phyloP scores from a whole-genome alignment of 2,797 vertebrate species.

The Scarus forsteni region DNA sequence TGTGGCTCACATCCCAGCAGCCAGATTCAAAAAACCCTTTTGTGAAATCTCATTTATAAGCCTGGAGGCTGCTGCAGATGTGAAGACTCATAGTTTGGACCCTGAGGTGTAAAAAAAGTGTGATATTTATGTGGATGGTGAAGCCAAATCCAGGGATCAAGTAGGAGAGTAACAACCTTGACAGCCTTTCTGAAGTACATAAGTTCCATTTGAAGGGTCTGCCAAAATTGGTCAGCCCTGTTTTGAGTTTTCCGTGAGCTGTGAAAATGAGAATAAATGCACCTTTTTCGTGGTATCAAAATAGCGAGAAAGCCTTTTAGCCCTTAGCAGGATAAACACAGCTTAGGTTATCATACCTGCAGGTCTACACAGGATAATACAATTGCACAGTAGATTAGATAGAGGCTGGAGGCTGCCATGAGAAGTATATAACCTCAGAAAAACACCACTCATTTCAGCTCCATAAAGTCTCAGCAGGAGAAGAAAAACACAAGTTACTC shows the following conservation, averaged over 20 bases:
- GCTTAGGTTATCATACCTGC: constrained; percentile 24
- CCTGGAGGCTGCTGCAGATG: background rate
- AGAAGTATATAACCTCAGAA: constrained; percentile 2
- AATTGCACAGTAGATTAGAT: constrained; percentile 14
- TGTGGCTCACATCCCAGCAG: background rate
- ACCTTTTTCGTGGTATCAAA: constrained; percentile 5
- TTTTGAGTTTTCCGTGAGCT: constrained; percentile 6
- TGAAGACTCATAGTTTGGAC: background rate
- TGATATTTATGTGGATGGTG: background rate
- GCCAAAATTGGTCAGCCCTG: background rate
- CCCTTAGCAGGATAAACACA: constrained; percentile 15
- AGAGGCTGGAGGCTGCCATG: constrained; percentile 7
- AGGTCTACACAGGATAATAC: constrained; percentile 16
- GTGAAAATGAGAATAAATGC: background rate
- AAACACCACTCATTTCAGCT: constrained; percentile 1
- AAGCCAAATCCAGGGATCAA: constrained; percentile 6
- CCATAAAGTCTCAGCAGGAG: background rate
- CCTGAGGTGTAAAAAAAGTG: background rate
- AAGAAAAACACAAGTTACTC: background rate
- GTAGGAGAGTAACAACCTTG: background rate
- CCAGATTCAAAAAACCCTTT: background rate
- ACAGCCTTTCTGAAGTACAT: constrained; percentile 3
- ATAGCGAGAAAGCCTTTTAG: constrained; percentile 24
- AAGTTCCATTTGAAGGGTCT: background rate
- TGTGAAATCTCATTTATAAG: background rate